These are phyloP conservation scores for Sycophila texana DNA, from an alignment of 2,888 invertebrate genomes.

Conservation along the genomic window DNA sequence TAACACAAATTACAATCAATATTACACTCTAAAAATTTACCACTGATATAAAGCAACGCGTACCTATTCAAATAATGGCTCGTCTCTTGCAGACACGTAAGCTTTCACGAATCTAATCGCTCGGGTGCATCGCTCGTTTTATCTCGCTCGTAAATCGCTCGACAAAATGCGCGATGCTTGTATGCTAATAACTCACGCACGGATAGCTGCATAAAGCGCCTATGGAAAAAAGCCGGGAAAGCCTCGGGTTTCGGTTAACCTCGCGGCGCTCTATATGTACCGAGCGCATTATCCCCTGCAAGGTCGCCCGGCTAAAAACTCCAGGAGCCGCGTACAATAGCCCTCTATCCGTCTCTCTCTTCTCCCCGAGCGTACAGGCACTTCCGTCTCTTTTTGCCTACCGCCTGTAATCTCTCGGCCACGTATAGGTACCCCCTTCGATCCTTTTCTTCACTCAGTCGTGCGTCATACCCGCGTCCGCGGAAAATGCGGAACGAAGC, in stretches of 20 bases:
- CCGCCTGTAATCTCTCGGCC: conserved; percentile 20
- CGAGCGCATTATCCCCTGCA: conserved; percentile 35
- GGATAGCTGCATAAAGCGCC: conserved; percentile 57
- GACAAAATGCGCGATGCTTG: conserved; percentile 65
- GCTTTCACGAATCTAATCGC: not conserved
- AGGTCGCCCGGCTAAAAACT: conserved; percentile 37
- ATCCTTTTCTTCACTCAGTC: conserved; percentile 43
- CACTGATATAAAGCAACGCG: conserved; percentile 17
- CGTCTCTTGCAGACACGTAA: too few species aligned
- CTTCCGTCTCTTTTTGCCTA: conserved; percentile 9
- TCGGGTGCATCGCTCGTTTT: conserved; percentile 57
- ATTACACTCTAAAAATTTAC: not conserved
- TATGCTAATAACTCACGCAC: conserved; percentile 73
- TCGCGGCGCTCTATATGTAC: conserved; percentile 58
- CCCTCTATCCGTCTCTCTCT: conserved; percentile 18
- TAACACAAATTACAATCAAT: not conserved
- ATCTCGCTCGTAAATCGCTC: conserved; percentile 67
- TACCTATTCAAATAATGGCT: not conserved
- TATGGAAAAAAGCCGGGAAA: conserved; percentile 52
- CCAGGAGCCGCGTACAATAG: conserved; percentile 31
- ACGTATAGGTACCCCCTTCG: conserved; percentile 24
- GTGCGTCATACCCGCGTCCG: conserved; percentile 42
- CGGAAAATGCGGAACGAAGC: conserved; percentile 42
- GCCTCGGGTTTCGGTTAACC: conserved; percentile 62
- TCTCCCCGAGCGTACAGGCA: not conserved